These are phyloP conservation scores for Drosophila mayaguana DNA, from an alignment of 2,888 invertebrate genomes.

Conservation along the genomic window DNA sequence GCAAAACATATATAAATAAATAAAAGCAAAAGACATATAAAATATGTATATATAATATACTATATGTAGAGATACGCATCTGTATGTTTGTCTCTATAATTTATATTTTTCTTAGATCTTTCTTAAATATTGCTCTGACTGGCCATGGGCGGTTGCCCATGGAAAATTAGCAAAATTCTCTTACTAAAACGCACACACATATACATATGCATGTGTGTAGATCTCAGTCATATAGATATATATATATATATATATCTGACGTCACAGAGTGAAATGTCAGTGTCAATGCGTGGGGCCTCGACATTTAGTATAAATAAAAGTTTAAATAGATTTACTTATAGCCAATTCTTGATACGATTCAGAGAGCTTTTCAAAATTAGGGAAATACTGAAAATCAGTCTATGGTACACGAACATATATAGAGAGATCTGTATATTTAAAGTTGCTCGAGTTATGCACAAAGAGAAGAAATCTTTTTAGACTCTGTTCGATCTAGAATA, in stretches of 20 bases:
- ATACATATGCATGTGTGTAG: neutral
- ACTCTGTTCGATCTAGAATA: neutral
- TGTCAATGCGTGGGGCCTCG: constrained; percentile 73
- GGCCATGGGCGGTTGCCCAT: constrained; percentile 44
- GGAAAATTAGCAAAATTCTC: constrained; percentile 62
- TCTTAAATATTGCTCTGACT: constrained; percentile 25
- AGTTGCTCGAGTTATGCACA: neutral
- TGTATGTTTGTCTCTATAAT: constrained; percentile 8
- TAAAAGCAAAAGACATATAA: neutral
- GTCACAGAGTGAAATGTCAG: constrained; percentile 75
- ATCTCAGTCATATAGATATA: no score
- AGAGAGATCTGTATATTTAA: neutral
- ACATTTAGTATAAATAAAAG: constrained; percentile 50
- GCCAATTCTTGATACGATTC: neutral
- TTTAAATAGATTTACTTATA: constrained; percentile 32
- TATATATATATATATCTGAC: constrained; percentile 41
- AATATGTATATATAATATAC: constrained; percentile 6
- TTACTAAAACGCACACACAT: neutral
- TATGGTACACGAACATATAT: no score
- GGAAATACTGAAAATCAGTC: neutral
- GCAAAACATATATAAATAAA: constrained; percentile 15
- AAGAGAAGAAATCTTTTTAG: neutral
- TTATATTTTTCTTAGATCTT: constrained; percentile 8
- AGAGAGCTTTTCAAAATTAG: neutral
- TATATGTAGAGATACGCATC: constrained; percentile 6